A percentile compares a stretch with the other conserved stretches of the same genome.
These are phyloP conservation scores for Atopsyche davidsoni DNA, from an alignment of 1,140 invertebrate genomes.

Conservation along the genomic window DNA sequence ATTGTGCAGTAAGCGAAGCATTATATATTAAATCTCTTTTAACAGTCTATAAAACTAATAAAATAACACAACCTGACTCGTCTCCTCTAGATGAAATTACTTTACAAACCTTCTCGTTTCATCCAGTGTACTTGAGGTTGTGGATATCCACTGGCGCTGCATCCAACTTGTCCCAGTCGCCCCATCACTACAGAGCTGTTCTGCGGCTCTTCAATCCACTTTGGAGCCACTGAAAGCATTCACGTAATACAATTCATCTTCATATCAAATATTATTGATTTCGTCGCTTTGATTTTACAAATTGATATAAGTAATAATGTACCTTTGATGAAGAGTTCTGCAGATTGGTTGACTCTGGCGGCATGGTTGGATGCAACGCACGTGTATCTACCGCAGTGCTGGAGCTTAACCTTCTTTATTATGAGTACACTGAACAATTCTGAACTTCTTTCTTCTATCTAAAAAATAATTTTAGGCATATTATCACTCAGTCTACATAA, in stretches of 20 bases:
- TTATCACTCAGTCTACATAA: too few relatives aligned
- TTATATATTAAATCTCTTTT: too few relatives aligned
- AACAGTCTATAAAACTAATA: too few relatives aligned
- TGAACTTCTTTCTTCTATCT: slow-evolving; percentile 61
- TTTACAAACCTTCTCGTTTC: slow-evolving; percentile 56
- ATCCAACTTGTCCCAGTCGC: slow-evolving; percentile 65
- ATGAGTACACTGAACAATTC: slow-evolving; percentile 68
- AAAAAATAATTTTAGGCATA: slow-evolving; percentile 18
- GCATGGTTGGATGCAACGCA: slow-evolving; percentile 81
- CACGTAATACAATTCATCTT: neutral
- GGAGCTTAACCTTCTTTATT: slow-evolving; percentile 67
- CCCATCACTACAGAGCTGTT: slow-evolving; percentile 70
- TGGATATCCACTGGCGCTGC: slow-evolving; percentile 72
- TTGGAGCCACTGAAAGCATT: slow-evolving; percentile 64
- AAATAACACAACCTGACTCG: too few relatives aligned
- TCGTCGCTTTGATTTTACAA: neutral
- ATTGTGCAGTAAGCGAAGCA: too few relatives aligned
- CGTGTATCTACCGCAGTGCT: slow-evolving; percentile 81
- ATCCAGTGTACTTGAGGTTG: slow-evolving; percentile 68
- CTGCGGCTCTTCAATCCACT: slow-evolving; percentile 73
- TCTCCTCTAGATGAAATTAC: too few relatives aligned
- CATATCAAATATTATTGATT: slow-evolving; percentile 6
- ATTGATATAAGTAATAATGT: slow-evolving; percentile 29
- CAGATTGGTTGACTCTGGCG: slow-evolving; percentile 75
- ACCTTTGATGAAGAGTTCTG: slow-evolving; percentile 80